Evolutionary conservation across 2,113 vertebrate genomes (phyloP).

Genomic region (Morphnarchus princeps): DNA sequence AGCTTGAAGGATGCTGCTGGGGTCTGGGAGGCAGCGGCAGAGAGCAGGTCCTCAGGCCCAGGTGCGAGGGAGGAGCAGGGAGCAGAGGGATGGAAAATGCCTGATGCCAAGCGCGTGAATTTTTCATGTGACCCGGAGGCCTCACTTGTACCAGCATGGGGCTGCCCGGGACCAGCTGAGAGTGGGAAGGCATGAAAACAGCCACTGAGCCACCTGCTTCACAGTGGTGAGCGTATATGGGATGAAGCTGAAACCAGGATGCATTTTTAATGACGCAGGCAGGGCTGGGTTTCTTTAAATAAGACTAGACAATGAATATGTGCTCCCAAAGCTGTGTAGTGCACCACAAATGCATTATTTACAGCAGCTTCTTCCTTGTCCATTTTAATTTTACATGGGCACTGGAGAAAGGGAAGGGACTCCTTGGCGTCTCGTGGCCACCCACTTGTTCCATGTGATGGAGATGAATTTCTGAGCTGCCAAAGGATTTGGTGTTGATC

Average conservation of each 20-base stretch:
- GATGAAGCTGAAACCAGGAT: constrained; percentile 62
- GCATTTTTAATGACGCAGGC: constrained; percentile 63
- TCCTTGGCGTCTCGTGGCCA: not conserved
- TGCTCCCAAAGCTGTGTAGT: constrained; percentile 26
- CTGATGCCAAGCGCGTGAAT: not conserved
- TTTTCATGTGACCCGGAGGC: constrained; percentile 32
- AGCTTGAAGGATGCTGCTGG: not conserved
- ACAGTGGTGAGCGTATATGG: constrained; percentile 18
- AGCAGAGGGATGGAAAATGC: not conserved
- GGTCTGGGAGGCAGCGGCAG: not conserved
- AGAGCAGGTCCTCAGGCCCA: not conserved
- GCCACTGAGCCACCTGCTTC: constrained; percentile 44
- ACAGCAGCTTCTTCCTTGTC: constrained; percentile 65
- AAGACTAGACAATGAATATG: constrained; percentile 57
- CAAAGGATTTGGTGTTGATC: not conserved
- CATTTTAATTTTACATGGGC: constrained; percentile 68
- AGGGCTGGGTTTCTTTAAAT: constrained; percentile 67
- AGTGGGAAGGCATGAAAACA: constrained; percentile 29
- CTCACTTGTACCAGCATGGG: not conserved
- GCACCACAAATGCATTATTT: constrained; percentile 64
- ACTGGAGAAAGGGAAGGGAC: constrained; percentile 38
- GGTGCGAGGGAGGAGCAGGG: constrained; percentile 13
- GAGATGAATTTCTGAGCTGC: not conserved
- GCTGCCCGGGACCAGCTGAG: constrained; percentile 2
- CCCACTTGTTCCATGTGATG: not conserved